A percentile compares a stretch with the other conserved stretches of the same genome.
Evolutionary conservation across 2,888 invertebrate species (phyloP).

Genomic region (Hedychridium roseum): DNA sequence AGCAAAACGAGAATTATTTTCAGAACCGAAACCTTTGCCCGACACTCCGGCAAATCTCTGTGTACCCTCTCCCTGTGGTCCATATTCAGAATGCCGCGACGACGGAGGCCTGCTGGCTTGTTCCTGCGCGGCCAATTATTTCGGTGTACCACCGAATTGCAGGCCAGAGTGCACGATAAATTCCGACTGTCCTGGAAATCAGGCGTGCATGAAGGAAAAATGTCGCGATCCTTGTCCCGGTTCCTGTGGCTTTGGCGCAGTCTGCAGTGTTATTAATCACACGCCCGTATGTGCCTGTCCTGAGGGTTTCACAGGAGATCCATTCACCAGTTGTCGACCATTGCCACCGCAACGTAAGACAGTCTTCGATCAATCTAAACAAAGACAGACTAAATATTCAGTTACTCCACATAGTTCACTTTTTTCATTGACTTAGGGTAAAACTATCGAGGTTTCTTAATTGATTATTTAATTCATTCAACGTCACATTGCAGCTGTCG

Average conservation of each 20-base stretch:
- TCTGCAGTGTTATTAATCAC: conserved; percentile 80
- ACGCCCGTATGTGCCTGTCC: conserved; percentile 72
- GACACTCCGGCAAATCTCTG: conserved; percentile 69
- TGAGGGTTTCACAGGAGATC: conserved; percentile 60
- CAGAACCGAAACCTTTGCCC: conserved; percentile 66
- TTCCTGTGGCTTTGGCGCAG: conserved; percentile 77
- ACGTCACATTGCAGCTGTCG: conserved; percentile 7
- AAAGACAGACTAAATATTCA: too few species aligned
- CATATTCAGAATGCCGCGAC: conserved; percentile 75
- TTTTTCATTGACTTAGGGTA: too few species aligned
- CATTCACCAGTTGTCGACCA: conserved; percentile 50
- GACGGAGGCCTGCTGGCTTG: conserved; percentile 69
- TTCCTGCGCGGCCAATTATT: conserved; percentile 71
- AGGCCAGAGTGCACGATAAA: conserved; percentile 76
- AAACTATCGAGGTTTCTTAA: too few species aligned
- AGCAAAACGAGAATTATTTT: conserved; percentile 2
- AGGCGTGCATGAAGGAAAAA: conserved; percentile 80
- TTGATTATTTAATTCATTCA: too few species aligned
- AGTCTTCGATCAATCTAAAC: not conserved
- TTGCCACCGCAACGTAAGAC: conserved; percentile 62
- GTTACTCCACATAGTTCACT: too few species aligned
- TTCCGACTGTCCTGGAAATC: conserved; percentile 76
- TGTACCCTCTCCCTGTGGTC: conserved; percentile 72
- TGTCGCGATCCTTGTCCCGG: conserved; percentile 82
- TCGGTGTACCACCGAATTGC: conserved; percentile 77